These are phyloP conservation scores for Podiceps cristatus DNA, from an alignment of 2,113 vertebrate species.

Conservation along the genomic window DNA sequence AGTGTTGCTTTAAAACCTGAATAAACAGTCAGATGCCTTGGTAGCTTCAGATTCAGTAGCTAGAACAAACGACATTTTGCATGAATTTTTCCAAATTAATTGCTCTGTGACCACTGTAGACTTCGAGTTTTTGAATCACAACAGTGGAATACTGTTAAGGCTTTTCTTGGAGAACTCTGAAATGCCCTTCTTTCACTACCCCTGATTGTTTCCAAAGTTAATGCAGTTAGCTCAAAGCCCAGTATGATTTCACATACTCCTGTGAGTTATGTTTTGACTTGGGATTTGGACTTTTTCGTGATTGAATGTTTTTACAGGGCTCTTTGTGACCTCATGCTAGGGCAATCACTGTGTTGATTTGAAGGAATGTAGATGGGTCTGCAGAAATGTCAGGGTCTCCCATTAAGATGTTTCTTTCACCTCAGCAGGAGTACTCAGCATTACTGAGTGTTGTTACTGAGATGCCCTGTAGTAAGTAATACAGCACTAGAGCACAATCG, in stretches of 20 bases:
- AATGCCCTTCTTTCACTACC: not conserved
- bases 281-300: constrained; percentile 14
- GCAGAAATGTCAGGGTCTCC: constrained; percentile 46
- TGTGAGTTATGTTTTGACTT: not conserved
- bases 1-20: constrained; percentile 15
- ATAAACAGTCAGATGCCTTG: not conserved
- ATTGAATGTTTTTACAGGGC: constrained; percentile 8
- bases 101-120: not conserved
- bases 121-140: not conserved
- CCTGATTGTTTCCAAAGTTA: not conserved
- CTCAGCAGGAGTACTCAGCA: constrained; percentile 31
- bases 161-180: not conserved
- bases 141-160: not conserved
- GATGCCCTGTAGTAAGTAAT: constrained; percentile 8
- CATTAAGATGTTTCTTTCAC: constrained; percentile 61
- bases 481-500: not conserved
- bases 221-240: not conserved
- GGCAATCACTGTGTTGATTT: constrained; percentile 31
- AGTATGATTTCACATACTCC: not conserved
- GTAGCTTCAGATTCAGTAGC: constrained; percentile 5
- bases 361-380: constrained; percentile 56
- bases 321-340: constrained; percentile 29
- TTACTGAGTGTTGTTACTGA: not conserved
- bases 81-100: constrained; percentile 21
- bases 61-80: constrained; percentile 43